Conservation (phyloP, 2,888 invertebrate genomes). For the Acanthosepion esculentum region DNA sequence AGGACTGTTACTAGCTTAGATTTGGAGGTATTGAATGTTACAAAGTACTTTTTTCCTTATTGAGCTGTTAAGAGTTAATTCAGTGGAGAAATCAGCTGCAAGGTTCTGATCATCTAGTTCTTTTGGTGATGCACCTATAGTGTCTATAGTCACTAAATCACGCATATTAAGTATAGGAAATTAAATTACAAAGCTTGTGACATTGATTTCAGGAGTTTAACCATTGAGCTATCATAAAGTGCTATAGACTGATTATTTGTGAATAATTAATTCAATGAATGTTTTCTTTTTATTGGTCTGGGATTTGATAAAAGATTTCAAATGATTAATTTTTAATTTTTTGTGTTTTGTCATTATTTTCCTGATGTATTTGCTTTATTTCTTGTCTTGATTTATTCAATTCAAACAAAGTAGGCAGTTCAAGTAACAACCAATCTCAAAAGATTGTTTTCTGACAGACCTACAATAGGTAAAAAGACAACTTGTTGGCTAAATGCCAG, state of each 20-base stretch:
- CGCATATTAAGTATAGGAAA: not conserved
- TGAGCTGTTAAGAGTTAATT: too few relatives aligned
- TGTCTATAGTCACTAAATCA: too few relatives aligned
- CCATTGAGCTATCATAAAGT: not conserved
- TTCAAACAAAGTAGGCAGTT: not conserved
- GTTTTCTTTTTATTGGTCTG: not conserved
- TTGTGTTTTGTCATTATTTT: not conserved
- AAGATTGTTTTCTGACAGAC: conserved; percentile 4
- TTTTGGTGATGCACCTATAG: too few relatives aligned
- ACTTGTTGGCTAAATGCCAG: not conserved
- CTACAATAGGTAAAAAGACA: not conserved
- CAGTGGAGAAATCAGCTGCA: too few relatives aligned
- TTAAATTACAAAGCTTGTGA: not conserved
- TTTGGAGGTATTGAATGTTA: too few relatives aligned
- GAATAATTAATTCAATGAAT: not conserved
- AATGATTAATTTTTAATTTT: not conserved
- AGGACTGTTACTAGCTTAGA: too few relatives aligned
- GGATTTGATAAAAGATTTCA: not conserved
- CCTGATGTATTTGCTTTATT: not conserved
- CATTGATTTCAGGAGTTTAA: not conserved
- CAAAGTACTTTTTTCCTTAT: too few relatives aligned
- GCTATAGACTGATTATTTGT: not conserved
- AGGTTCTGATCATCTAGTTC: too few relatives aligned
- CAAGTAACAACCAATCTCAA: not conserved
- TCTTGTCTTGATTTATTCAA: not conserved